phyloP scores from a whole-genome alignment of 2,888 invertebrate genomes.

The Acronicta leporina region DNA sequence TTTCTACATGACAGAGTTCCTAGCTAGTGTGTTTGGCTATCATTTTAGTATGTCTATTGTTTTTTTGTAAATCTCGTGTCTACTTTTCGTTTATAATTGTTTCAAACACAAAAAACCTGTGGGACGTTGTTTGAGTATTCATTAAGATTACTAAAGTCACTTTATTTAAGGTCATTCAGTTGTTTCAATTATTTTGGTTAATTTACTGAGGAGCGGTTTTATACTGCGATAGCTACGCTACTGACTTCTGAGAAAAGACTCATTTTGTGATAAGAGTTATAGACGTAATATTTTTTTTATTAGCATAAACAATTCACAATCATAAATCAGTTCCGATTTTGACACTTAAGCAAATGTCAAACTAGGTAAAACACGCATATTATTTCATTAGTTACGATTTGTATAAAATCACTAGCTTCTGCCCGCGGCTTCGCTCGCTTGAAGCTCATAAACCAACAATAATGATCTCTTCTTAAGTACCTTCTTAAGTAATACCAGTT shows the following conservation, averaged over 20 bases:
- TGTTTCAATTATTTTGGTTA: constrained; percentile 29
- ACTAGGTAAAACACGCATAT: too few relatives aligned
- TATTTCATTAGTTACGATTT: too few relatives aligned
- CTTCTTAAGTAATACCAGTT: too few relatives aligned
- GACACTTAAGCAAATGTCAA: constrained; percentile 4
- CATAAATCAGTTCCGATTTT: constrained; percentile 7
- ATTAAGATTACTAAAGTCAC: background rate
- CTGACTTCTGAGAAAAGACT: constrained; percentile 32
- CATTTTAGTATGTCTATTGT: constrained; percentile 56
- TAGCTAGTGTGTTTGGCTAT: constrained; percentile 49
- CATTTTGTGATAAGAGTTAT: constrained; percentile 5
- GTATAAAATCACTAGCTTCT: too few relatives aligned
- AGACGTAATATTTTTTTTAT: constrained; percentile 10
- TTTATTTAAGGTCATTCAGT: constrained; percentile 6
- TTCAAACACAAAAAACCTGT: too few relatives aligned
- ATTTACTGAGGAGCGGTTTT: constrained; percentile 14
- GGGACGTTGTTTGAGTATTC: too few relatives aligned
- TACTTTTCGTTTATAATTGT: too few relatives aligned
- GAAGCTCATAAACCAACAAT: too few relatives aligned
- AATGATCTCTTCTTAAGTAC: too few relatives aligned
- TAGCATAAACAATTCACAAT: constrained; percentile 1
- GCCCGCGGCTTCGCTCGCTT: too few relatives aligned
- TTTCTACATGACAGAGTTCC: constrained; percentile 42
- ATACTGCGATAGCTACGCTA: constrained; percentile 8
- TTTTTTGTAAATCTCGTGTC: background rate